Conservation (phyloP, 2,797 vertebrate species). For the Gobio occitaniae region DNA sequence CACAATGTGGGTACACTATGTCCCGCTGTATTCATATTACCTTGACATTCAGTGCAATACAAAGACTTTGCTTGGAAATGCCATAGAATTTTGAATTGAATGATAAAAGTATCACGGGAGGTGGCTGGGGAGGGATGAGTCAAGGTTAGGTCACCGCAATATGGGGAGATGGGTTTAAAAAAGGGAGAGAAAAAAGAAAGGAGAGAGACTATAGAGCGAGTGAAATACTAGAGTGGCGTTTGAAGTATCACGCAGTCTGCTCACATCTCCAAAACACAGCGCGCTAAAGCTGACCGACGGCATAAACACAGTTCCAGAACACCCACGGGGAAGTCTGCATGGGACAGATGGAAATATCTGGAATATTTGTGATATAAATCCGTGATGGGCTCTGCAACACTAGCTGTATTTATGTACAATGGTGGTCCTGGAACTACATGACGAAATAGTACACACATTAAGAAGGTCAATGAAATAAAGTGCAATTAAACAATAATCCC, state of each 20-base stretch:
- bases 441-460: neutral
- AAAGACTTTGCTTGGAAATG: slow-evolving; percentile 37
- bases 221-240: slow-evolving; percentile 21
- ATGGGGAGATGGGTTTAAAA: neutral
- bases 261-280: slow-evolving; percentile 46
- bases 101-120: slow-evolving; percentile 24
- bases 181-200: neutral
- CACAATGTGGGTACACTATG: neutral
- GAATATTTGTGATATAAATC: slow-evolving; percentile 31
- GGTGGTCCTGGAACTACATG: neutral
- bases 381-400: neutral
- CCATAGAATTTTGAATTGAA: slow-evolving; percentile 30
- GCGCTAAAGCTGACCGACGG: slow-evolving; percentile 18
- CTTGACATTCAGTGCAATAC: slow-evolving; percentile 22
- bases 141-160: slow-evolving; percentile 41
- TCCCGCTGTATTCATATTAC: slow-evolving; percentile 24
- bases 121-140: neutral
- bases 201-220: slow-evolving; percentile 12
- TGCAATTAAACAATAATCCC: neutral
- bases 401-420: slow-evolving; percentile 1
- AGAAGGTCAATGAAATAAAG: neutral
- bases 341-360: slow-evolving; percentile 41
- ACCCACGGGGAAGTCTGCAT: slow-evolving; percentile 31
- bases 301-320: slow-evolving; percentile 34
- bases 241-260: slow-evolving; percentile 39